Base-by-base conservation (phyloP, 1,140 invertebrate genomes). In the Cecropterus lyciades region DNA sequence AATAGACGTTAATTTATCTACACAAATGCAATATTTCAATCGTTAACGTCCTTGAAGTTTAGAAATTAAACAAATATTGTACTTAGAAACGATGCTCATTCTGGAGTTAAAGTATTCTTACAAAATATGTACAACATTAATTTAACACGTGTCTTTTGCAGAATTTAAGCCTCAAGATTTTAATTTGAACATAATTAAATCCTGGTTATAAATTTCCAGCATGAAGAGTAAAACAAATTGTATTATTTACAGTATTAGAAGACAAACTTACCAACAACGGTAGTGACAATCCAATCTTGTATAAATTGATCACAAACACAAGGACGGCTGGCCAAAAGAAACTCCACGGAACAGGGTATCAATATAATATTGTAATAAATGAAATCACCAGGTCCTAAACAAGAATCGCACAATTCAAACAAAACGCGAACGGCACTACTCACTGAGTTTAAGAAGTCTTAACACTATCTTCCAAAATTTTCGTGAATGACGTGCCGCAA, bases 351-450 rank as follows among this genome's bases (percentile, higher is more conserved):
- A 69, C n/a, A n/a, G n/a, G 77, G 66, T 76, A 75, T 82, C 57
- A 73, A 82, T 82, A 89, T 79, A 80, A 79, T 85, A 84, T 80
- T 45, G 40, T 42, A 53, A 45, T 85, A 85, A 87, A 86, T 77
- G 77, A 84, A 87, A 84, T 83, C 89, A 89, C 89, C 78, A n/a
- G n/a, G 78, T 64, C 79, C 79, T 80, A 85, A 88, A 84, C 74
- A 79, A 72, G 72, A 80, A 80, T 70, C 72, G 69, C 86, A 89
- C 84, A 82, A 82, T 78, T 73, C 62, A 79, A 85, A 86, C 75
- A 79, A 83, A 79, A 79, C 77, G 73, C 71, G 69, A 60, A 67
- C 68, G 65, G 64, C 79, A 82, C 75, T 57, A 72, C 74, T 70
- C 73, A 75, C 82, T 72, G 57, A 68, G 65, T 72, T 67, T 70